Percentiles rank a stretch among this genome's conserved stretches.
Evolutionary conservation across 2,113 vertebrate genomes (phyloP).

Genomic region (Scomber scombrus): DNA sequence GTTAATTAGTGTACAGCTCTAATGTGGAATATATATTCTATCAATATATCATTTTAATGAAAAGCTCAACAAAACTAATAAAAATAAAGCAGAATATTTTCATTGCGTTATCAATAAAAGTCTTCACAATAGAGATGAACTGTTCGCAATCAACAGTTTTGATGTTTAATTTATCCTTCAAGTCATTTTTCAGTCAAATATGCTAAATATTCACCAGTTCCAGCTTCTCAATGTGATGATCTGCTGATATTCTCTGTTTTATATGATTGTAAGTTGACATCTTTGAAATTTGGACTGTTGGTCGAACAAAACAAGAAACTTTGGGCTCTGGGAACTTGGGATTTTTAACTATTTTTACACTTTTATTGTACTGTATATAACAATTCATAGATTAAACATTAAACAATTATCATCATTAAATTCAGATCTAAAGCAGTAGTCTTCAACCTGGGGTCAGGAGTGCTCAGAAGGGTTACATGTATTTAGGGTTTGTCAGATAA

Average conservation of each 20-base stretch:
- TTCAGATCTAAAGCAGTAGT: neutral
- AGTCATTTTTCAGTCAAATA: neutral
- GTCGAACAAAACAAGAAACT: neutral
- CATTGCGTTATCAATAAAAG: slow-evolving; percentile 13
- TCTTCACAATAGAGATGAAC: too few relatives aligned
- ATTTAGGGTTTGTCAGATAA: too few relatives aligned
- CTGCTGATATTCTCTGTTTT: neutral
- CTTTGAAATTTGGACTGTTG: neutral
- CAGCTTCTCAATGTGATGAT: neutral
- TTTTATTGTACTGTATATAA: too few relatives aligned
- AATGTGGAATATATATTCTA: slow-evolving; percentile 9
- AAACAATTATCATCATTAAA: too few relatives aligned
- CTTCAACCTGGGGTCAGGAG: neutral
- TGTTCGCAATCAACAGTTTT: too few relatives aligned
- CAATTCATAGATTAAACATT: too few relatives aligned
- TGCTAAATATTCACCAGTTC: neutral
- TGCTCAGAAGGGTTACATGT: too few relatives aligned
- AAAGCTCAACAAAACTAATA: neutral
- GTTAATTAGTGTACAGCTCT: neutral
- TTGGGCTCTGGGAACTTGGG: too few relatives aligned
- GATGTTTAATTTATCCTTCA: neutral
- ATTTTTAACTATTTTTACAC: neutral
- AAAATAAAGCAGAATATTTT: neutral
- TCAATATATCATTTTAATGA: slow-evolving; percentile 18
- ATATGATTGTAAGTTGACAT: neutral